These are phyloP conservation scores for Microctenopoma steveboyesi DNA, from an alignment of 2,797 vertebrate species.

Conservation along the genomic window DNA sequence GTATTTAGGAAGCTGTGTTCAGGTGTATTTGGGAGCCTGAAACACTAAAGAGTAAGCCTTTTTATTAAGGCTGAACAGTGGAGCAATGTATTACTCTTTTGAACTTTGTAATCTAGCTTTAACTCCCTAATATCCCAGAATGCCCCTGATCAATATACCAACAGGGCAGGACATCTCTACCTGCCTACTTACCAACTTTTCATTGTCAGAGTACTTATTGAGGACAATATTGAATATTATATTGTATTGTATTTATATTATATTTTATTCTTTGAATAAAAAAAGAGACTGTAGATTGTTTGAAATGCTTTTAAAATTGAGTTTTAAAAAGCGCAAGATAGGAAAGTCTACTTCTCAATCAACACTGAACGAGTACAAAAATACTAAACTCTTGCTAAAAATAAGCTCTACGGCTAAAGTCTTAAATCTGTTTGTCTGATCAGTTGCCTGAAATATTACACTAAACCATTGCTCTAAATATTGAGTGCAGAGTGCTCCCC, in stretches of 20 bases:
- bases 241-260: too few species aligned
- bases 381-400: constrained; percentile 15
- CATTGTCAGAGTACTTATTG: background rate
- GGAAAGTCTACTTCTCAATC: background rate
- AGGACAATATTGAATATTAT: background rate
- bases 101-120: too few species aligned
- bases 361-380: constrained; percentile 2
- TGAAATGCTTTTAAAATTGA: background rate
- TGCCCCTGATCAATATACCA: too few species aligned
- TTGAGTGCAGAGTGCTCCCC: background rate
- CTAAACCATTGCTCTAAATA: constrained; percentile 10
- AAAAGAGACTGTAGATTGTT: background rate
- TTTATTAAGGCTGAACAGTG: too few species aligned
- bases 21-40: too few species aligned
- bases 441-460: constrained; percentile 20
- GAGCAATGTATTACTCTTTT: too few species aligned
- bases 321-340: background rate
- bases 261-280: background rate
- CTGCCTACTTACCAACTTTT: too few species aligned
- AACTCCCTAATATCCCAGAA: too few species aligned
- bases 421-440: constrained; percentile 20
- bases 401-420: constrained; percentile 17
- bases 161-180: too few species aligned
- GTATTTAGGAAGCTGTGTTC: too few species aligned
- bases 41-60: too few species aligned